phyloP scores from a whole-genome alignment of 2,888 invertebrate species.

The Plusia festucae region DNA sequence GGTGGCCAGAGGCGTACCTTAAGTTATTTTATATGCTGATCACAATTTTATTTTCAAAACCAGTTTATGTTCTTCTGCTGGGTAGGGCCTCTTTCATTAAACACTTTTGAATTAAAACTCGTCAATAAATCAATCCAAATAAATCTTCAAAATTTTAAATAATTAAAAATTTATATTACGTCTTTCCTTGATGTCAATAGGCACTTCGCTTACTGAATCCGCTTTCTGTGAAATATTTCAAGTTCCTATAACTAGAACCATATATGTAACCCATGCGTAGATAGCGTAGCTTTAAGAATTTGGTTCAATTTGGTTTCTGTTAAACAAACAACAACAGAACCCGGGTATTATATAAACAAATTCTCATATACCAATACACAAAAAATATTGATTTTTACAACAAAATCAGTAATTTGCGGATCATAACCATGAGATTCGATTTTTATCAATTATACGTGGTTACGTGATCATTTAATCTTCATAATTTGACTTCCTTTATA shows the following conservation, averaged over 20 bases:
- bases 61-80: background rate
- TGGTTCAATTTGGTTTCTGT: no score
- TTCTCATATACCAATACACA: background rate
- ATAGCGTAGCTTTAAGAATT: no score
- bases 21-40: no score
- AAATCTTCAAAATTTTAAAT: background rate
- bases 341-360: no score
- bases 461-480: background rate
- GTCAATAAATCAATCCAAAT: no score
- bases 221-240: no score
- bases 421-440: background rate
- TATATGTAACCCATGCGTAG: no score
- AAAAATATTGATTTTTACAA: background rate
- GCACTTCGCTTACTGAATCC: no score
- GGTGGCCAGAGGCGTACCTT: no score
- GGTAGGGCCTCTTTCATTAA: background rate
- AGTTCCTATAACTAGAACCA: no score
- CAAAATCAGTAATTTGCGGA: background rate
- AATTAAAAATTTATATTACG: background rate
- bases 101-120: background rate
- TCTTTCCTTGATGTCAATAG: no score
- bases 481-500: background rate
- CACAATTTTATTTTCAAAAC: background rate
- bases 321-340: no score
- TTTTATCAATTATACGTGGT: background rate